Evolutionary conservation across 1,140 invertebrate species (phyloP).

Genomic region (Aleiodes sp.): DNA sequence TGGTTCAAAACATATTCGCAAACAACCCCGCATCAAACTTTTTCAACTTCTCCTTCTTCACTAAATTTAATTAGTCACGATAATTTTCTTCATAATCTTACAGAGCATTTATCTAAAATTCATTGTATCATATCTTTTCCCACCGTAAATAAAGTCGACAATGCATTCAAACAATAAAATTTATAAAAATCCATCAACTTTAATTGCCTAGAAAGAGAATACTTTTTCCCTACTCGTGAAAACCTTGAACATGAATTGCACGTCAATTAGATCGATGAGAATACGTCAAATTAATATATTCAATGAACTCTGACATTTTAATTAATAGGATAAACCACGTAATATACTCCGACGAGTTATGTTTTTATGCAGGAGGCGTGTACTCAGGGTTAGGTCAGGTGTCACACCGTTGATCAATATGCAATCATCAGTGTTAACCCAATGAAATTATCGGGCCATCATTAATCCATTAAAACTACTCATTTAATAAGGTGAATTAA

Average conservation of each 20-base stretch:
- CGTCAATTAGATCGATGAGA: not conserved
- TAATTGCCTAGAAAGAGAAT: no score
- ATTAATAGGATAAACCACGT: conserved; percentile 21
- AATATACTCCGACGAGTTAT: conserved; percentile 37
- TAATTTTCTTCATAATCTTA: no score
- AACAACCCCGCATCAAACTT: no score
- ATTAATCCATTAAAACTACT: not conserved
- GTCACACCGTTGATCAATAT: conserved; percentile 55
- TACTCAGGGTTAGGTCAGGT: conserved; percentile 57
- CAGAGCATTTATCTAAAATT: no score
- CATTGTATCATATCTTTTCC: no score
- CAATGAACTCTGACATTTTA: conserved; percentile 5
- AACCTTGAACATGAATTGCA: not conserved
- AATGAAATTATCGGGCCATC: not conserved
- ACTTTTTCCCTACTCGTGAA: no score
- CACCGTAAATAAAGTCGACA: no score
- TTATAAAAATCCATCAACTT: no score
- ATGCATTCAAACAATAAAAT: no score
- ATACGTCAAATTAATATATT: not conserved
- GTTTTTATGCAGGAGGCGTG: not conserved
- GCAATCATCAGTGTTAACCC: conserved; percentile 30
- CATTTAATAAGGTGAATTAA: not conserved
- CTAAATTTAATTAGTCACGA: no score
- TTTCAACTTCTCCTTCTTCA: no score
- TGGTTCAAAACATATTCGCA: no score